Evolutionary conservation across 2,888 invertebrate species (phyloP).

Genomic region (Meghimatium bilineatum): DNA sequence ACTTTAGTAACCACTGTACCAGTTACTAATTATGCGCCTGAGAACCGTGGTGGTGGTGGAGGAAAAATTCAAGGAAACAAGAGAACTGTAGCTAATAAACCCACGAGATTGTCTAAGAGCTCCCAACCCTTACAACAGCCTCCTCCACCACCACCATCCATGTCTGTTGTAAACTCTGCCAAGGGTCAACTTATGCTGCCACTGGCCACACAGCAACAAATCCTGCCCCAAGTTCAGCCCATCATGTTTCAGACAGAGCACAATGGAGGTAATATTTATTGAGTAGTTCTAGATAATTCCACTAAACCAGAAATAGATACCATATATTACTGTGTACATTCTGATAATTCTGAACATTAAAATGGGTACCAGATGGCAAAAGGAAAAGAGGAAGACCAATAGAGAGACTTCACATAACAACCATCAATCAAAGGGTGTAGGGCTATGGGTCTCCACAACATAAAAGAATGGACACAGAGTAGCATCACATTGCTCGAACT

Average conservation of each 20-base stretch:
- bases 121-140: conserved; percentile 45
- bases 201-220: conserved; percentile 36
- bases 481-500: too few relatives aligned
- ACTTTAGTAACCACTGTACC: conserved; percentile 2
- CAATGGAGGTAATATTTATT: conserved; percentile 50
- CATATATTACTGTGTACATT: too few relatives aligned
- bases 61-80: conserved; percentile 54
- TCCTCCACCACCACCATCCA: conserved; percentile 51
- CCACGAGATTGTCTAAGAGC: conserved; percentile 35
- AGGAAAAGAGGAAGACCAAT: too few relatives aligned
- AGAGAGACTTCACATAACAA: too few relatives aligned
- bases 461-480: too few relatives aligned
- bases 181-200: conserved; percentile 35
- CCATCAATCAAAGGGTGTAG: too few relatives aligned
- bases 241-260: conserved; percentile 53
- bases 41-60: conserved; percentile 35
- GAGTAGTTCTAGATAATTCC: too few relatives aligned
- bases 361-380: too few relatives aligned
- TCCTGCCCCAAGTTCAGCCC: conserved; percentile 47
- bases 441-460: too few relatives aligned
- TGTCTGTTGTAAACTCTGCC: conserved; percentile 34
- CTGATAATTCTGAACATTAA: too few relatives aligned
- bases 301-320: too few relatives aligned
- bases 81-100: conserved; percentile 46
- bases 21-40: conserved; percentile 20